Evolutionary conservation across 2,113 vertebrate genomes (phyloP).

Genomic region (Macrotus californicus): DNA sequence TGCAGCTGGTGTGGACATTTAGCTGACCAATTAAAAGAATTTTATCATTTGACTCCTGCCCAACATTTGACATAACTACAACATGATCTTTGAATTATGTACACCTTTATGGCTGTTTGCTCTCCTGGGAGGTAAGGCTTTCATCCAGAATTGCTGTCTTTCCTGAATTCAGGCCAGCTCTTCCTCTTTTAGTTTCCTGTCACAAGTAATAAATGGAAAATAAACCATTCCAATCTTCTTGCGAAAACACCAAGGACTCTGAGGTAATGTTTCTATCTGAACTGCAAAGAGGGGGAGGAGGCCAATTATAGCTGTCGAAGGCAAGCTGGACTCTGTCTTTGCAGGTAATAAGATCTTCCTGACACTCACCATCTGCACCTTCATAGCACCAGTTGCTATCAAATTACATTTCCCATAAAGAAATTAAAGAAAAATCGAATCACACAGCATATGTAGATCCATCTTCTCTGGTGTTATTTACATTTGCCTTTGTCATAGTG

Average conservation of each 20-base stretch:
- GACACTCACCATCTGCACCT: conserved; percentile 57
- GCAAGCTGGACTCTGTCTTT: conserved; percentile 27
- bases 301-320: conserved; percentile 55
- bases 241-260: conserved; percentile 16
- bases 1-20: conserved; percentile 30
- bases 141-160: conserved; percentile 34
- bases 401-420: conserved; percentile 60
- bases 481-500: conserved; percentile 20
- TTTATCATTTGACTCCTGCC: conserved; percentile 57
- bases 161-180: conserved; percentile 36
- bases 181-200: conserved; percentile 51
- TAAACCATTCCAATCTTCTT: conserved; percentile 55
- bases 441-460: conserved; percentile 27
- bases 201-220: conserved; percentile 65
- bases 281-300: conserved; percentile 24
- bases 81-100: conserved; percentile 57
- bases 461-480: not conserved
- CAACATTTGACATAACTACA: conserved; percentile 53
- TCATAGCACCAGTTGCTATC: conserved; percentile 40
- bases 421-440: conserved; percentile 64
- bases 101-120: conserved; percentile 46
- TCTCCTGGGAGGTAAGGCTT: conserved; percentile 36
- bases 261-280: conserved; percentile 43
- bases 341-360: conserved; percentile 57
- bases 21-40: conserved; percentile 58